These are phyloP conservation scores for Camponotus vicinus DNA, from an alignment of 1,140 invertebrate genomes.

Conservation along the genomic window DNA sequence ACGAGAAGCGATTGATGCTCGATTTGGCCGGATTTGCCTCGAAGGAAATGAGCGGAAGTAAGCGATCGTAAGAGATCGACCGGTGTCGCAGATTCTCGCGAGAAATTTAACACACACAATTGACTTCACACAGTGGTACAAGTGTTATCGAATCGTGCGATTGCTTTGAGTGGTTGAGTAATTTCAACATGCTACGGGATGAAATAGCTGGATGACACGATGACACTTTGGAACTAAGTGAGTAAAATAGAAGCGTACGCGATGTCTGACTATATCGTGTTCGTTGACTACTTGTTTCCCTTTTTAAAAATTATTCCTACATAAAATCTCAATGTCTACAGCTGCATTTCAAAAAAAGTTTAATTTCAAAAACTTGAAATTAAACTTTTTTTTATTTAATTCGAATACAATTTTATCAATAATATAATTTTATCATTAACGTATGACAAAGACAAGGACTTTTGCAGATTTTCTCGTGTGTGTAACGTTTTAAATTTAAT, in stretches of 20 bases:
- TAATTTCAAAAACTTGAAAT: not conserved
- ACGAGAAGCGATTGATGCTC: not conserved
- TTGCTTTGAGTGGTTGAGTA: not conserved
- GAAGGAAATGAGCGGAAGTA: not conserved
- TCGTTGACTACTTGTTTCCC: conserved; percentile 2
- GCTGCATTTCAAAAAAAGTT: not conserved
- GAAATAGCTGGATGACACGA: not conserved
- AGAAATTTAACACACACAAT: not conserved
- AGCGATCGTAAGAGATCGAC: conserved; percentile 1
- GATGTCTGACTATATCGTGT: conserved; percentile 2
- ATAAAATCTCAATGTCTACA: not conserved
- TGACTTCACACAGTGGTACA: not conserved
- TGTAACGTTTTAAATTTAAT: not conserved
- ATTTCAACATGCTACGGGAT: not conserved
- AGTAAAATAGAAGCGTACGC: not conserved
- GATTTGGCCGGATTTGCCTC: too few relatives aligned
- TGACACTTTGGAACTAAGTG: not conserved
- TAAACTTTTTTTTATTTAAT: conserved; percentile 29
- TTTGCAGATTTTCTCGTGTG: not conserved
- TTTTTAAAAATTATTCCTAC: not conserved
- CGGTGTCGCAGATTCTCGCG: not conserved
- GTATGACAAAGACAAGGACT: not conserved
- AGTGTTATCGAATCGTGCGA: not conserved
- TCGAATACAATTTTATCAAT: not conserved
- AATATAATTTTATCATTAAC: not conserved